phyloP scores from a whole-genome alignment of 1,140 invertebrate genomes.

The Helicorthomorpha holstii region DNA sequence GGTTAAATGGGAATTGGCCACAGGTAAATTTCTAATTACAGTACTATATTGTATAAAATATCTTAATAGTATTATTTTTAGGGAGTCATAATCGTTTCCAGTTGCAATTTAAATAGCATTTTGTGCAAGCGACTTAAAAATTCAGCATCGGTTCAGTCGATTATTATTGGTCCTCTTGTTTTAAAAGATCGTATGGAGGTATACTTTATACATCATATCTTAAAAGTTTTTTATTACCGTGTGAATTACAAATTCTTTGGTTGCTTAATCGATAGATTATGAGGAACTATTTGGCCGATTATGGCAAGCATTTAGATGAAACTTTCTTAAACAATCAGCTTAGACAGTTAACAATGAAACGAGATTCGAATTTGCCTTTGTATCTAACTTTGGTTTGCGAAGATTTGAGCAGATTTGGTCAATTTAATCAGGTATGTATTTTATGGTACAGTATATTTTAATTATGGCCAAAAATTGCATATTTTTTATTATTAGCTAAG shows the following conservation, averaged over 20 bases:
- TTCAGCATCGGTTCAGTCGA: not conserved
- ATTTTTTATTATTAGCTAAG: too few relatives aligned
- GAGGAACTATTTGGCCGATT: conserved; percentile 18
- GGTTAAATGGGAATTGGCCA: not conserved
- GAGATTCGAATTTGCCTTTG: conserved; percentile 24
- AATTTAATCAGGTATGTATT: conserved; percentile 26
- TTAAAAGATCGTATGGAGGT: not conserved
- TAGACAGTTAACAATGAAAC: conserved; percentile 22
- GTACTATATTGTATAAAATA: not conserved
- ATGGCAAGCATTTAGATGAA: conserved; percentile 26
- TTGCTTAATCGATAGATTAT: conserved; percentile 16
- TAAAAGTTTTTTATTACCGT: not conserved
- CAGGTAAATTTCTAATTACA: not conserved
- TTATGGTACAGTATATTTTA: not conserved
- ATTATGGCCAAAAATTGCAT: too few relatives aligned
- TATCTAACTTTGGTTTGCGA: conserved; percentile 28
- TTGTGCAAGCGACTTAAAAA: not conserved
- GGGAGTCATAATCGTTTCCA: not conserved
- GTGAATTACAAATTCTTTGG: conserved; percentile 19
- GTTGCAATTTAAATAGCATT: not conserved
- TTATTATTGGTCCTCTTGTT: not conserved
- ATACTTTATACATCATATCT: not conserved
- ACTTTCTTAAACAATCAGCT: conserved; percentile 31
- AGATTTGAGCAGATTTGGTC: conserved; percentile 26
- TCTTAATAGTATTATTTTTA: not conserved